Evolutionary conservation across 2,113 vertebrate genomes (phyloP).

Genomic region (Callipepla californica): DNA sequence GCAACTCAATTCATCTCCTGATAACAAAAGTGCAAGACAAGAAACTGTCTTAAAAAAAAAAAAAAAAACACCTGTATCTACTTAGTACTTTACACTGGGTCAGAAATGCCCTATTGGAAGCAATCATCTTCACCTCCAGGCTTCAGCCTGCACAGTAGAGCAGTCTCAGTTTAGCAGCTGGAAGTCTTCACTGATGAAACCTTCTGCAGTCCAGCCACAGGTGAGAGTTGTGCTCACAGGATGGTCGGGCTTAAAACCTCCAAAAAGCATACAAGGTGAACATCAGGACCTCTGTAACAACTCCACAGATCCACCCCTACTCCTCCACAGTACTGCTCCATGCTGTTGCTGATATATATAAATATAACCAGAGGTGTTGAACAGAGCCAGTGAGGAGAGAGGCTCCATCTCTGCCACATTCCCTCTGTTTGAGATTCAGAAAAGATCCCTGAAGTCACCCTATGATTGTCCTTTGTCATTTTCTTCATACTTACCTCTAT

Average conservation of each 20-base stretch:
- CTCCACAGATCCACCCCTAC: neutral
- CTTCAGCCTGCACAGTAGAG: neutral
- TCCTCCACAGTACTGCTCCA: neutral
- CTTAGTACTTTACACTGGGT: neutral
- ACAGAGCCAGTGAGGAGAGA: neutral
- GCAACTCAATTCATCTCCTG: neutral
- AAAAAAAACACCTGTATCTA: neutral
- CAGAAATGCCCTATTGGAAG: neutral
- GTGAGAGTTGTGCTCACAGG: fast-evolving
- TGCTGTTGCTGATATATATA: neutral
- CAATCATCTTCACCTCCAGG: neutral
- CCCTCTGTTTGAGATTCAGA: neutral
- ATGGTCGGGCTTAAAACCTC: neutral
- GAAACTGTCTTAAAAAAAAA: neutral
- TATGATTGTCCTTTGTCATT: neutral
- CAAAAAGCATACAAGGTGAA: fast-evolving
- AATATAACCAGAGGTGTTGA: neutral
- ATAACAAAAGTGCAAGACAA: neutral
- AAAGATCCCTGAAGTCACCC: neutral
- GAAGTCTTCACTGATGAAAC: neutral
- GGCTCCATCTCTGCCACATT: neutral
- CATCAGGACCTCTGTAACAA: neutral
- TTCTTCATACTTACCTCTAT: neutral
- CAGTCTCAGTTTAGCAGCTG: neutral
- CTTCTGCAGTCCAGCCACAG: neutral